These are phyloP conservation scores for Bryconaethiops microstoma DNA, from an alignment of 2,797 vertebrate genomes.

Conservation along the genomic window DNA sequence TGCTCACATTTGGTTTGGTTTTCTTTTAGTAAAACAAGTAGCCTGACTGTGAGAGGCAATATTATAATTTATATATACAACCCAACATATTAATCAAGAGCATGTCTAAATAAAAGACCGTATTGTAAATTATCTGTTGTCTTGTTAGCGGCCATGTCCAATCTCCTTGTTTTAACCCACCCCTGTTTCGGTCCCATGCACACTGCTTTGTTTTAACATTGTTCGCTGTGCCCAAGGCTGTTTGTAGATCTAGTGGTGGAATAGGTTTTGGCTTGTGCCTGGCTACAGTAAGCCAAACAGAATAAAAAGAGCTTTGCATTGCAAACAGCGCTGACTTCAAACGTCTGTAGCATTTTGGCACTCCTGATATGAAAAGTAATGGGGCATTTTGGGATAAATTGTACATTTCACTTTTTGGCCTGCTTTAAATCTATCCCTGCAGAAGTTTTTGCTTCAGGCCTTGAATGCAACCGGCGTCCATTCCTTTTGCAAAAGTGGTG, in stretches of 20 bases:
- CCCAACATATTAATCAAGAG: background rate
- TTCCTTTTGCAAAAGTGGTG: background rate
- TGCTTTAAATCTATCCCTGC: conserved; percentile 11
- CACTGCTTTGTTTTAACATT: conserved; percentile 13
- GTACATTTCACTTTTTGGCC: background rate
- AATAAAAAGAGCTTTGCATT: conserved; percentile 33
- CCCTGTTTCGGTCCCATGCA: conserved; percentile 11
- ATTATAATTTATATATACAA: background rate
- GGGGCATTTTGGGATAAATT: conserved; percentile 1
- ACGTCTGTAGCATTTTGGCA: conserved; percentile 17
- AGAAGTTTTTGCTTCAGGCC: background rate
- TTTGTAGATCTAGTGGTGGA: conserved; percentile 25
- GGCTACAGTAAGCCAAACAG: conserved; percentile 22
- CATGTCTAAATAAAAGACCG: conserved; percentile 14
- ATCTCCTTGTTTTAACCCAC: background rate
- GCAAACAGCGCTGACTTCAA: conserved; percentile 12
- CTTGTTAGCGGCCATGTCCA: conserved; percentile 14
- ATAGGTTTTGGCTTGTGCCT: background rate
- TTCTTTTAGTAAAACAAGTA: background rate
- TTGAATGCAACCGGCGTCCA: background rate
- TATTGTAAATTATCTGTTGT: background rate
- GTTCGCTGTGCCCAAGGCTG: conserved; percentile 25
- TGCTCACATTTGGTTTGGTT: background rate
- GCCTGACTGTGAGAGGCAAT: background rate
- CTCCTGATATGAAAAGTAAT: background rate